These are phyloP conservation scores for Anthopleura sola DNA, from an alignment of 64 coral and sea anemone species.

Conservation along the genomic window DNA sequence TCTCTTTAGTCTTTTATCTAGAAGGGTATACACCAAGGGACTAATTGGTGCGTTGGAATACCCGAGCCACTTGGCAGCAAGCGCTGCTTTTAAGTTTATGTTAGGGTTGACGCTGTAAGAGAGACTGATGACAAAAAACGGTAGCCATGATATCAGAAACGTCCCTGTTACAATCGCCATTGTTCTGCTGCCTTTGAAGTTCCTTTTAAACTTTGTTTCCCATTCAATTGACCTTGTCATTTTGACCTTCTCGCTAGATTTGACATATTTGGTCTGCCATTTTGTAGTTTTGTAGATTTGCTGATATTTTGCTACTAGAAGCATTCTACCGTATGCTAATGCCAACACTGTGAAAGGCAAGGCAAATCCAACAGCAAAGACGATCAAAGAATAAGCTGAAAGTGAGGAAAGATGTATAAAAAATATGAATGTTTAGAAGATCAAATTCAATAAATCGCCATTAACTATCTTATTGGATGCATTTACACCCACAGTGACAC, in stretches of 20 bases:
- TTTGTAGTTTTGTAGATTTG: background rate
- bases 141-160: conserved; percentile 9
- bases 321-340: conserved; percentile 8
- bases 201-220: conserved; percentile 4
- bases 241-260: background rate
- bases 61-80: conserved; percentile 1
- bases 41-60: background rate
- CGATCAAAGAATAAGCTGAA: background rate
- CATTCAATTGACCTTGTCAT: conserved; percentile 8
- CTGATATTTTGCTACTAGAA: background rate
- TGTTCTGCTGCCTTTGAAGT: conserved; percentile 3
- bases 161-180: conserved; percentile 10
- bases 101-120: background rate
- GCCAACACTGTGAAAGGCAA: background rate
- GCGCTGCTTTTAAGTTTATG: background rate
- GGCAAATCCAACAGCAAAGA: background rate
- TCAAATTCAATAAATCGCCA: too few species aligned
- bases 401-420: background rate
- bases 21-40: conserved; percentile 7
- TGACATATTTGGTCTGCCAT: conserved; percentile 11
- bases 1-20: conserved; percentile 3
- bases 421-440: too few species aligned
- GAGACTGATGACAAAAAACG: background rate
- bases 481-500: too few species aligned
- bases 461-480: too few species aligned